Conservation (phyloP, 1,140 invertebrate species). For the Drosophila athabasca region DNA sequence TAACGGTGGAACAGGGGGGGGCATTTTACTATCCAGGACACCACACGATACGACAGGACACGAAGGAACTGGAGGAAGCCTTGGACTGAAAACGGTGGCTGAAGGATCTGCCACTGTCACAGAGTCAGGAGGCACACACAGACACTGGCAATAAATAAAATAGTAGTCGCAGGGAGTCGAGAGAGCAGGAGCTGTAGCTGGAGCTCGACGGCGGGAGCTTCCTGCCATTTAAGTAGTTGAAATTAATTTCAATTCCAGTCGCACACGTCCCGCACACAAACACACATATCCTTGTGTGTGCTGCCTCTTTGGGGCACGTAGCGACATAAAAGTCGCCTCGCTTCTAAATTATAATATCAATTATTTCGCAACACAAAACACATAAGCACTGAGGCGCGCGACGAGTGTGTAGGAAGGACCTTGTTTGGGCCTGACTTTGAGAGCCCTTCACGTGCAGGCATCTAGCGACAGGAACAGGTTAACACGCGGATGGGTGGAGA, state of each 20-base stretch:
- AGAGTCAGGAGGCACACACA: conserved; percentile 23
- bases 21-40: too few relatives aligned
- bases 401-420: neutral
- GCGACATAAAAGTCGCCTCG: conserved; percentile 48
- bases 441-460: conserved; percentile 32
- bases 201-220: neutral
- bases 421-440: too few relatives aligned
- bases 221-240: conserved; percentile 70
- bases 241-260: conserved; percentile 71
- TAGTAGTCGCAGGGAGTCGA: conserved; percentile 27
- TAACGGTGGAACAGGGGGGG: conserved; percentile 29
- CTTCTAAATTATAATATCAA: conserved; percentile 68
- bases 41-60: too few relatives aligned
- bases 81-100: too few relatives aligned
- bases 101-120: neutral
- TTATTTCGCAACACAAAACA: conserved; percentile 53
- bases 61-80: too few relatives aligned
- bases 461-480: conserved; percentile 28
- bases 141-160: conserved; percentile 67
- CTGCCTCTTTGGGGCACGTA: conserved; percentile 41
- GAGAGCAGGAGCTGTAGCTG: neutral
- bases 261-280: conserved; percentile 31
- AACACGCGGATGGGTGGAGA: conserved; percentile 8
- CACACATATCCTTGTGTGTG: neutral
- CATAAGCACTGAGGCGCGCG: conserved; percentile 6